A percentile compares a stretch with the other conserved stretches of the same genome.
phyloP scores from a whole-genome alignment of 2,888 invertebrate genomes.

The Drosophila niveifrons region DNA sequence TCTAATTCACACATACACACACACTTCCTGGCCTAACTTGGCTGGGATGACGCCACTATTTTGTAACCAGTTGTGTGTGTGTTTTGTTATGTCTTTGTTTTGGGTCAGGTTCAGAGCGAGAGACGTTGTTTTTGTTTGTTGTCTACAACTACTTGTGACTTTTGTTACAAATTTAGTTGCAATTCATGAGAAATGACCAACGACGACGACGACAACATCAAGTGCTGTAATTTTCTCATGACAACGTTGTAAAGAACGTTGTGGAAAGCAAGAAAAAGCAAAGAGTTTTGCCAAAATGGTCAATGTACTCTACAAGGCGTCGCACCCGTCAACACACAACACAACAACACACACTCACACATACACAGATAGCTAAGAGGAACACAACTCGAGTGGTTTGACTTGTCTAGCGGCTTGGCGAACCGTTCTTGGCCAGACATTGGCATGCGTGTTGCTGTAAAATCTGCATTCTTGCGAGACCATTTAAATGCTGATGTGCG shows the following conservation, averaged over 20 bases:
- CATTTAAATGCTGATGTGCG: conserved; percentile 67
- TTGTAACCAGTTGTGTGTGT: conserved; percentile 47
- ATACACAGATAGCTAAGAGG: too few species aligned
- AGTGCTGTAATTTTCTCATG: conserved; percentile 78
- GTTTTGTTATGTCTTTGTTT: conserved; percentile 10
- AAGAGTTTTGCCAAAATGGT: conserved; percentile 71
- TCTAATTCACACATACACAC: conserved; percentile 35
- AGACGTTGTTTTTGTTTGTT: conserved; percentile 33
- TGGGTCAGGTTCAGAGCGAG: conserved; percentile 14
- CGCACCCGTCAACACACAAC: conserved; percentile 11
- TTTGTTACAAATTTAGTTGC: conserved; percentile 76
- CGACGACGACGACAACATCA: conserved; percentile 39
- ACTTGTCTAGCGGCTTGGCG: conserved; percentile 68
- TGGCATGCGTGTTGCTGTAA: conserved; percentile 71
- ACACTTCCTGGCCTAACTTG: conserved; percentile 31
- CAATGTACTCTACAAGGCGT: conserved; percentile 66
- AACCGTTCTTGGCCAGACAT: conserved; percentile 63
- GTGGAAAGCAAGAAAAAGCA: conserved; percentile 18
- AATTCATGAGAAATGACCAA: conserved; percentile 70
- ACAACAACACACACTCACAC: background rate
- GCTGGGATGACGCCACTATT: conserved; percentile 45
- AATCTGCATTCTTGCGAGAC: conserved; percentile 77
- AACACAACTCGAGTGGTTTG: conserved; percentile 62
- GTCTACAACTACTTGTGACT: conserved; percentile 32
- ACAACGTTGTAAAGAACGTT: conserved; percentile 25